These are phyloP conservation scores for Acheta domesticus DNA, from an alignment of 2,888 invertebrate species.

Conservation along the genomic window DNA sequence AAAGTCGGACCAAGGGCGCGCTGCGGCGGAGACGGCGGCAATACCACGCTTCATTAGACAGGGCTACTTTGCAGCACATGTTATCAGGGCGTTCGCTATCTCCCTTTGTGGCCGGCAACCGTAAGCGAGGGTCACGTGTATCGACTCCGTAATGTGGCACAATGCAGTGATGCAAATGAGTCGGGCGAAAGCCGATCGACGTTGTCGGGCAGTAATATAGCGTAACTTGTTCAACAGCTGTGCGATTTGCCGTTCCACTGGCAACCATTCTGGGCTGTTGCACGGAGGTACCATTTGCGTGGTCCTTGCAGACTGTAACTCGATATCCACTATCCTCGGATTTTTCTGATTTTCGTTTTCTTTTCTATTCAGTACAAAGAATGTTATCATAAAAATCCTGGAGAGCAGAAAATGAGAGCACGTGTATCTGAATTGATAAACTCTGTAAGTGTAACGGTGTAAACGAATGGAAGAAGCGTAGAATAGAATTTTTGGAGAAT, in stretches of 20 bases:
- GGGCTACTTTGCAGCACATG: neutral
- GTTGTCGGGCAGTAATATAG: neutral
- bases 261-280: too few species aligned
- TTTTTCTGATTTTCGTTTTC: too few species aligned
- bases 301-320: too few species aligned
- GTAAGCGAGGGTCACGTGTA: neutral
- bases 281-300: too few species aligned
- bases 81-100: neutral
- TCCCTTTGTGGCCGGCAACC: neutral
- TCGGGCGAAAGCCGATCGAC: neutral
- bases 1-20: neutral
- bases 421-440: too few species aligned
- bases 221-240: slow-evolving; percentile 10
- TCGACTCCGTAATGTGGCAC: neutral
- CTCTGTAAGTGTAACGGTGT: too few species aligned
- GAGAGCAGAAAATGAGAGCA: too few species aligned
- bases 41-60: slow-evolving; percentile 2
- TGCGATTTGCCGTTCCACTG: neutral
- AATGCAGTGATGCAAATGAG: neutral
- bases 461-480: too few species aligned
- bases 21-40: neutral
- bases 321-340: too few species aligned
- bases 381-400: too few species aligned
- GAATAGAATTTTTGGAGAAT: too few species aligned
- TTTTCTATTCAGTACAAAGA: too few species aligned